Base-by-base conservation (phyloP, 2,797 vertebrate species). In the Catharus ustulatus region DNA sequence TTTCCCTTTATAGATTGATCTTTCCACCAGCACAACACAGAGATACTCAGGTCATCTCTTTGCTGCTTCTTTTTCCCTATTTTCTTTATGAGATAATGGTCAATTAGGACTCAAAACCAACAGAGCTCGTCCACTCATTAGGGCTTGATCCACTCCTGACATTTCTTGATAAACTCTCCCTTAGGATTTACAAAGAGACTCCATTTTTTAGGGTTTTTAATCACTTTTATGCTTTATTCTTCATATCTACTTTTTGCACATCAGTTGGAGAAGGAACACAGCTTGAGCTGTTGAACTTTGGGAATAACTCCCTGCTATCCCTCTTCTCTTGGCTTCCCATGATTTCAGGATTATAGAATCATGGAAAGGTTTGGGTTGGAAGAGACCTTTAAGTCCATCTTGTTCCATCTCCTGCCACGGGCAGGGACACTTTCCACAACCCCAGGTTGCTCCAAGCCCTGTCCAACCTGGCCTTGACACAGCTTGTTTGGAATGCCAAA, bases 121-220 rank as follows among this genome's bases (percentile, higher is more conserved):
- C 55, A 73, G 51, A 79, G 19, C 15, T 43, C 23, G 84, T 76
- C 51, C 22, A 69, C 30, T 89, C 83, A 51, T 34, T 82, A 76
- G 22, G 48, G 10, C 23, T 59, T 89, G 62, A 93, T 58, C 67
- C 32, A 7, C 7, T 62, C 22, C 48, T 73, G 84, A 80, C 57
- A 52, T 67, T 79, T 58, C 7, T n/a, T 73, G 55, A 87, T 69
- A 82, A 93, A 66, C 62, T 42, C 14, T 58, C 45, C 20, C n/a
- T 34, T n/a, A 23, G 69, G 18, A 10, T 85, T 89, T 85, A 45
- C 13, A 17, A 20, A 58, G 11, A 46, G 2, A n/a, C 24, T 64
- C 1, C 0, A 6, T 1, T 4, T 87, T 24, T 36, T 4, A 18
- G 20, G 9, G 2, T 52, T 84, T 77, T 49, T 3, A 54, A 72